Base-by-base conservation (phyloP, 2,113 vertebrate species). In the Scortum barcoo region DNA sequence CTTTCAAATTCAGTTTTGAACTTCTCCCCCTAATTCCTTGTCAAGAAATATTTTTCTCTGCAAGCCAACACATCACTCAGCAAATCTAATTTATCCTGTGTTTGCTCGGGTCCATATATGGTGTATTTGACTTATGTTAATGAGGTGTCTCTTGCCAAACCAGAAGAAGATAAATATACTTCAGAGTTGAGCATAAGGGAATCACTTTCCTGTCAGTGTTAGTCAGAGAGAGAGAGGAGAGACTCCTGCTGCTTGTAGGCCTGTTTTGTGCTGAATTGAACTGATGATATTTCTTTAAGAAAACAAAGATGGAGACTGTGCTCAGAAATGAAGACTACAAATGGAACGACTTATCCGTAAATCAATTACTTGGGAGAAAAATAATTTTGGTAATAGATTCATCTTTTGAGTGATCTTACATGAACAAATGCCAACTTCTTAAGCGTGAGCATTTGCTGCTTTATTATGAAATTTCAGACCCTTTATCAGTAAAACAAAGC, bases 101-200 rank as follows among this genome's bases (percentile, higher is more conserved):
- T 93, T 92, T 93, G 48, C 73, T 80, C 74, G 60, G 56, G 28
- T 82, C 63, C 66, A 54, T 51, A 62, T 50, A 42, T n/a, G 72
- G 75, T 68, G 65, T 57, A 73, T 81, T 85, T 85, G 74, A 82
- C 46, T 86, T 71, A 80, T 90, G 85, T 71, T 82, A 91, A 90
- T 84, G 68, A 70, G 54, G 20, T 16, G 26, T 83, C 73, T 73
- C 70, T n/a, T 86, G 86, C 84, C 89, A 89, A 80, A 83, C 72
- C 62, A 63, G 61, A 73, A 58, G 65, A 88, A 84, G 67, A 85
- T 74, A 90, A 89, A 85, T 75, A 88, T 63, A 90, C 83, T 70
- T 70, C 50, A 66, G 30, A 53, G 61, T 56, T 17, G 46, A 73
- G 72, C 80, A 54, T 19, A 81, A 76, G 11, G 44, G 22, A 66